A percentile compares a stretch with the other conserved stretches of the same genome.
Evolutionary conservation across 2,888 invertebrate species (phyloP).

Genomic region (Drosophila rubida): DNA sequence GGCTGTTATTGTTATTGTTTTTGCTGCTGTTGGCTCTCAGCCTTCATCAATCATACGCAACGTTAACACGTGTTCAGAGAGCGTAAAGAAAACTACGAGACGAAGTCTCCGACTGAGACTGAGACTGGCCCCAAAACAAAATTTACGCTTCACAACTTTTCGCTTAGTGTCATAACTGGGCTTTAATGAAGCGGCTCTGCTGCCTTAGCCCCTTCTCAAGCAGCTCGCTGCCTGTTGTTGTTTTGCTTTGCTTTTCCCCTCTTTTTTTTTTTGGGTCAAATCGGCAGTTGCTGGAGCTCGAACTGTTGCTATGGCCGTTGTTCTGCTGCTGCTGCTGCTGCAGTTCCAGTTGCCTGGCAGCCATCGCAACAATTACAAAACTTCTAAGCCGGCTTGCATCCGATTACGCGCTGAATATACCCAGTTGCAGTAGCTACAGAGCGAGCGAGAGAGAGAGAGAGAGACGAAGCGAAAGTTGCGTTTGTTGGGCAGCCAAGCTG

Average conservation of each 20-base stretch:
- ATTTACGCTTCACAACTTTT: constrained; percentile 58
- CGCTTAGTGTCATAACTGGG: constrained; percentile 67
- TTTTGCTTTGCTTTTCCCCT: neutral
- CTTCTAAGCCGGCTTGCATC: constrained; percentile 68
- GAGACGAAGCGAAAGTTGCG: neutral
- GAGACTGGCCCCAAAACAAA: constrained; percentile 9
- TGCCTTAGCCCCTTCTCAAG: constrained; percentile 19
- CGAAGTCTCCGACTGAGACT: constrained; percentile 2
- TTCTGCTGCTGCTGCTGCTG: constrained; percentile 7
- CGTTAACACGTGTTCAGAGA: constrained; percentile 69
- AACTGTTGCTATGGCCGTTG: constrained; percentile 12
- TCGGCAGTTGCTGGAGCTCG: constrained; percentile 21
- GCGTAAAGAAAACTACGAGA: constrained; percentile 50
- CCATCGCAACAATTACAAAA: constrained; percentile 75
- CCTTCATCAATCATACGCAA: constrained; percentile 78
- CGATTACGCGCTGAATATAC: constrained; percentile 54
- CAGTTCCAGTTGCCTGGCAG: constrained; percentile 45
- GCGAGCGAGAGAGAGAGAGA: neutral
- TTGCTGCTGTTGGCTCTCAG: constrained; percentile 32
- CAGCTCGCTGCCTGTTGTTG: constrained; percentile 6
- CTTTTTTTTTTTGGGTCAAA: constrained; percentile 41
- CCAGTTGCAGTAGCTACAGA: neutral
- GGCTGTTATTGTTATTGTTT: constrained; percentile 50
- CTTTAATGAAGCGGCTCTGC: constrained; percentile 63
- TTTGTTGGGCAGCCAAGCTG: too few relatives aligned